Conservation (phyloP, 2,888 invertebrate genomes). For the Xiphydria camelus region DNA sequence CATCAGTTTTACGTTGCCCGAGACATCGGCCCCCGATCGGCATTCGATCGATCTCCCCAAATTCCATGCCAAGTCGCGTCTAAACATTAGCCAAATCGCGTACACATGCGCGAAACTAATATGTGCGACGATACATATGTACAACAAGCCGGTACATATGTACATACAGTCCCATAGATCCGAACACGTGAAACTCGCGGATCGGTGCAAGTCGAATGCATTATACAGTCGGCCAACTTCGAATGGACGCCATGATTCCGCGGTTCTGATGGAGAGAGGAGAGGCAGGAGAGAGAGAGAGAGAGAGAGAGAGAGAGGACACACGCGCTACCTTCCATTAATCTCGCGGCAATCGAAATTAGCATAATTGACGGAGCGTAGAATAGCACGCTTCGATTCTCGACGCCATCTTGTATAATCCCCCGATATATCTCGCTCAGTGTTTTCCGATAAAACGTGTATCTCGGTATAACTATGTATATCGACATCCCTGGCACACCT, state of each 20-base stretch:
- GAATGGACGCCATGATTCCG: slow-evolving; percentile 42
- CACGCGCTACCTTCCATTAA: slow-evolving; percentile 53
- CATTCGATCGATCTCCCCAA: too few species aligned
- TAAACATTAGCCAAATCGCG: too few species aligned
- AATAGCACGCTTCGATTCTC: slow-evolving; percentile 52
- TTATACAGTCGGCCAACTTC: slow-evolving; percentile 40
- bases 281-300: slow-evolving; percentile 6
- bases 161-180: too few species aligned
- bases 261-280: slow-evolving; percentile 25
- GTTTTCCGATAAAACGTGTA: slow-evolving; percentile 47
- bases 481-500: neutral
- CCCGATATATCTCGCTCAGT: slow-evolving; percentile 54
- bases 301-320: slow-evolving; percentile 8
- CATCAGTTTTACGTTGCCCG: too few species aligned
- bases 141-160: too few species aligned
- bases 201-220: slow-evolving; percentile 33
- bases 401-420: slow-evolving; percentile 55
- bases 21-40: too few species aligned
- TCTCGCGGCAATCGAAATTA: slow-evolving; percentile 56
- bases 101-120: too few species aligned
- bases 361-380: slow-evolving; percentile 57
- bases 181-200: too few species aligned
- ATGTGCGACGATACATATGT: too few species aligned
- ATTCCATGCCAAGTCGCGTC: too few species aligned
- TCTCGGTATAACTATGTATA: neutral